phyloP scores from a whole-genome alignment of 2,797 vertebrate genomes.

The Rhabdomys pumilio region DNA sequence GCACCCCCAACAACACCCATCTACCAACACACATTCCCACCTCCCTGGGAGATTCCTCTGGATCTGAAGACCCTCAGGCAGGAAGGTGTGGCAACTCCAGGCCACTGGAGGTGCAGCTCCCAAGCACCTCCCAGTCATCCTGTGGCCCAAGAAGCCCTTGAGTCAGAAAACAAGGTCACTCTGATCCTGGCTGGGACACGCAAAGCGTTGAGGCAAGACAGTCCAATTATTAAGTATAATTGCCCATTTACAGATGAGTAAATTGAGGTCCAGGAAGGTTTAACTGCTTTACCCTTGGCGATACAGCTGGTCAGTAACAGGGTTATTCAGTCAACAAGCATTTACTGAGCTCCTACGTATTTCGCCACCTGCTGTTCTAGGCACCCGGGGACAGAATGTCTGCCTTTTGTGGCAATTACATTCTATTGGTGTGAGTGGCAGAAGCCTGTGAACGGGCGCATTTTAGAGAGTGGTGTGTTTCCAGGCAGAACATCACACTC shows the following conservation, averaged over 20 bases:
- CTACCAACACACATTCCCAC: not conserved
- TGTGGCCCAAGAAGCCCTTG: not conserved
- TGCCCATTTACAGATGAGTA: constrained; percentile 69
- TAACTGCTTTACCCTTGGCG: constrained; percentile 25
- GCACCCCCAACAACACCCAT: not conserved
- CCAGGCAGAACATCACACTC: not conserved
- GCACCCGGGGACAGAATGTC: not conserved
- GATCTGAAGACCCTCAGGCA: not conserved
- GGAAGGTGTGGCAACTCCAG: not conserved
- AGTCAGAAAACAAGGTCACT: constrained; percentile 45
- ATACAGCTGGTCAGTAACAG: constrained; percentile 10
- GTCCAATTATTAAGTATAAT: constrained; percentile 25
- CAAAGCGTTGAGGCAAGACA: not conserved
- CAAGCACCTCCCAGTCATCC: not conserved
- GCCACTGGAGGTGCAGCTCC: not conserved
- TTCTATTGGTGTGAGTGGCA: not conserved
- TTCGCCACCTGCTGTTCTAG: not conserved
- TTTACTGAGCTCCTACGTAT: not conserved
- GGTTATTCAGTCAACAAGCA: constrained; percentile 37
- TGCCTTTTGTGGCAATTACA: not conserved
- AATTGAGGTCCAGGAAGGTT: constrained; percentile 22
- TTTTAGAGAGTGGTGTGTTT: not conserved
- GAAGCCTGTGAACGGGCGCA: not conserved
- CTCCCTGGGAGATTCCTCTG: not conserved
- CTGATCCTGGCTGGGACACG: not conserved